Base-by-base conservation (phyloP, 2,888 invertebrate genomes). In the Eupeodes luniger region DNA sequence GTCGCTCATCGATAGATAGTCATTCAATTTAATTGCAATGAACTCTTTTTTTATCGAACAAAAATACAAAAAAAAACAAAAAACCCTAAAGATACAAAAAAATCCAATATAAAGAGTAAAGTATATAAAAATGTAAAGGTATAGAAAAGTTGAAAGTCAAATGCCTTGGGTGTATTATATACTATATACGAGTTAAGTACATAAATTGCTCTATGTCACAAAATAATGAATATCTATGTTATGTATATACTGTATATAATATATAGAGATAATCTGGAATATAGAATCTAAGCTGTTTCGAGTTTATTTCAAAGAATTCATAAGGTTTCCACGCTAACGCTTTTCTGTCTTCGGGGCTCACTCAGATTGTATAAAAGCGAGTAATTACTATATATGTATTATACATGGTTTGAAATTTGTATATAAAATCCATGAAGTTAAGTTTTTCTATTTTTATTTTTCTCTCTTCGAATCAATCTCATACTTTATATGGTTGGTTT, bases 21-120 rank as follows among this genome's bases (percentile, higher is more conserved):
- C 34, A 59, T 59, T 59, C 34, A n/a, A 59, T 59, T 59, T 59
- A 59, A 36, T 59, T 59, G 34, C 59, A 59, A 59, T 59, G 59
- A 36, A 59, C 59, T 59, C 59, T 59, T 59, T 59, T 59, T 40
- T 40, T 40, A 40, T 40, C 5, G 40, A 40, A 40, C 40, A 40
- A 40, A 9, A 40, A 40, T 40, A 40, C 5, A 40, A 40, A 40
- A 40, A 40, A 40, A 0, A 40, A 40, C 36, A 36, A 40, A 40
- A 7, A 36, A 14, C 57, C 34, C 57, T 59, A 59, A 14, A 59
- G 59, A 59, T 36, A 59, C 34, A n/a, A 34, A 59, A 14, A 14
- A 59, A 2, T 40, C n/a, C 9, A 59, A 59, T 59, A 34, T 9
- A 27, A 27, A 27, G 27, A 27, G 27, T 27, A 27, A 27, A 27